phyloP scores from a whole-genome alignment of 2,113 vertebrate genomes.

The Limnothrissa miodon region DNA sequence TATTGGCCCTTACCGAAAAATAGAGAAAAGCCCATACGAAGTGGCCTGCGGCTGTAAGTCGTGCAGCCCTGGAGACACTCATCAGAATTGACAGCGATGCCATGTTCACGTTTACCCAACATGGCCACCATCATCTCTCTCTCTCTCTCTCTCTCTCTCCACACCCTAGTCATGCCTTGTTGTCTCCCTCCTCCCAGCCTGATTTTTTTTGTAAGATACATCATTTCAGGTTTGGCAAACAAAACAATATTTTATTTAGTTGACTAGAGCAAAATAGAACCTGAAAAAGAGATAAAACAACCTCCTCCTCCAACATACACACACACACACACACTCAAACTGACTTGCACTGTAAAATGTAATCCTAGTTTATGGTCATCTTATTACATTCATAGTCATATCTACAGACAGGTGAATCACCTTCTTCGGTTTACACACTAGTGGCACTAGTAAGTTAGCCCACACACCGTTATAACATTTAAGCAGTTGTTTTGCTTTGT shows the following conservation, averaged over 20 bases:
- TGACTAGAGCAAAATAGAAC: too few relatives aligned
- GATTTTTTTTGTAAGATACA: neutral
- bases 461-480: too few relatives aligned
- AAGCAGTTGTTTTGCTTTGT: too few relatives aligned
- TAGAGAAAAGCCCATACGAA: neutral
- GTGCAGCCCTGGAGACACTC: neutral
- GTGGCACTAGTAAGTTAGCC: too few relatives aligned
- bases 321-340: too few relatives aligned
- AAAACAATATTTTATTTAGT: too few relatives aligned
- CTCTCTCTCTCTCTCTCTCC: neutral
- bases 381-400: too few relatives aligned
- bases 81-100: constrained; percentile 8
- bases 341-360: too few relatives aligned
- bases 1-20: neutral
- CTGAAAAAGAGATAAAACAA: neutral
- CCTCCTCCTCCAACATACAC: too few relatives aligned
- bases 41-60: neutral
- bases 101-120: constrained; percentile 5
- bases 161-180: neutral
- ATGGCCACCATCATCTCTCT: neutral
- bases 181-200: neutral
- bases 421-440: too few relatives aligned
- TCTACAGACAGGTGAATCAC: too few relatives aligned
- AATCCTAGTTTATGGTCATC: too few relatives aligned
- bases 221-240: neutral